A percentile compares a stretch with the other conserved stretches of the same genome.
Conservation (phyloP, 1,140 invertebrate species). For the Akabosia matsudoensis region DNA sequence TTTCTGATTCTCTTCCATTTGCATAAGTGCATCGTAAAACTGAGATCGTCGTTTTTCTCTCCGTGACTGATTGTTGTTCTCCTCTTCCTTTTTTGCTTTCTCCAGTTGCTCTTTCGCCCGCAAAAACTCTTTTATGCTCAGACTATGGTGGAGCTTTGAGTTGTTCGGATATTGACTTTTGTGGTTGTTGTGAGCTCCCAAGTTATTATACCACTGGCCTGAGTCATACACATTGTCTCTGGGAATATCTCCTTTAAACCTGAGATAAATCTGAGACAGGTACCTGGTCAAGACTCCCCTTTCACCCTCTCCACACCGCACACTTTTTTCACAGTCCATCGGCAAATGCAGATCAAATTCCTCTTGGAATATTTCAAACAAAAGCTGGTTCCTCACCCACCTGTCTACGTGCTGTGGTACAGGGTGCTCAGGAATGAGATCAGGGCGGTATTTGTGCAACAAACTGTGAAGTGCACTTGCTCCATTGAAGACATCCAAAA, state of each 20-base stretch:
- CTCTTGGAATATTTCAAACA: constrained; percentile 3
- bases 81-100: neutral
- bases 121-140: constrained; percentile 8
- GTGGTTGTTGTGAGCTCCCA: neutral
- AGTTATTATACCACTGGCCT: neutral
- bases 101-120: constrained; percentile 7
- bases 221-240: neutral
- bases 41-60: constrained; percentile 14
- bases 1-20: neutral
- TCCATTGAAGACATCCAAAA: constrained; percentile 59
- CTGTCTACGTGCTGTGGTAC: constrained; percentile 47
- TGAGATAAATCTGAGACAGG: constrained; percentile 10
- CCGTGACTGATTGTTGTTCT: neutral
- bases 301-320: neutral
- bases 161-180: neutral
- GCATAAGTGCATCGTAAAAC: constrained; percentile 12
- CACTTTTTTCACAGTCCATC: constrained; percentile 14
- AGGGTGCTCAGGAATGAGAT: constrained; percentile 70
- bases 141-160: constrained; percentile 12
- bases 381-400: neutral
- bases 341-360: neutral
- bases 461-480: constrained; percentile 76
- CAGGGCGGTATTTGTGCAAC: constrained; percentile 77
- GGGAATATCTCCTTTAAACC: constrained; percentile 16
- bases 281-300: neutral